Evolutionary conservation across 2,797 vertebrate genomes (phyloP), one percentile per base, ranked within the genome.

Genomic region (Cyclopterus lumpus): DNA sequence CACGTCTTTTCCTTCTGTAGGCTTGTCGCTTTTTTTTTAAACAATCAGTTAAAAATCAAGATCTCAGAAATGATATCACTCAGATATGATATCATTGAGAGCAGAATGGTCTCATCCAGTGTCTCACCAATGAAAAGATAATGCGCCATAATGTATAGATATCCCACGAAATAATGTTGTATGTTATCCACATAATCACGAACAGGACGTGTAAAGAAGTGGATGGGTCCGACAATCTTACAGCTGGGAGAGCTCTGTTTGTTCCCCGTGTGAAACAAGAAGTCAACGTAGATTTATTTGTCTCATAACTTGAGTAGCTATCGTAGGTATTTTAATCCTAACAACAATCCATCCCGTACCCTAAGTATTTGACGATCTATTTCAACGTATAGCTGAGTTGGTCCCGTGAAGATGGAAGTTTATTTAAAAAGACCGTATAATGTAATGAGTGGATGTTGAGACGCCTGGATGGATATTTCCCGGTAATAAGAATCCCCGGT

Each of bases 391-490:
- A 4, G 49, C 20, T 3, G n/a, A 49, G 48, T 49, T 11, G 48
- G 8, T 46, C 44, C 15, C 20, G 16, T 46, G 18, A 46, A 46
- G 44, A 46, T 7, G 2, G 6, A 46, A 46, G 44, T 46, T 46
- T 46, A 46, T 46, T 46, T 20, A 16, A 46, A 46, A 46, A 46
- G 18, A 2, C 18, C 44, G 16, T 8, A 8, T 20, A 8, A 46
- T 46, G 44, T 46, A 42, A 20, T 20, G 44, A 18, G 15, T 44
- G 14, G 1, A 40, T 12, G 40, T 40, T 40, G 38, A 40, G 15
- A 7, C 38, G 6, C 22, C 28, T 53, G 26, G 18, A 61, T 74
- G 42, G 85, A 75, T 51, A 66, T 59, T 77, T 73, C 26, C 28
- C 48, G 72, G 81, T 84, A 32, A 71, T 73, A 10, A 61, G n/a